Percentiles rank a stretch among this genome's conserved stretches.
Evolutionary conservation across 2,888 invertebrate species (phyloP).

Genomic region (Herminia tarsipennalis): DNA sequence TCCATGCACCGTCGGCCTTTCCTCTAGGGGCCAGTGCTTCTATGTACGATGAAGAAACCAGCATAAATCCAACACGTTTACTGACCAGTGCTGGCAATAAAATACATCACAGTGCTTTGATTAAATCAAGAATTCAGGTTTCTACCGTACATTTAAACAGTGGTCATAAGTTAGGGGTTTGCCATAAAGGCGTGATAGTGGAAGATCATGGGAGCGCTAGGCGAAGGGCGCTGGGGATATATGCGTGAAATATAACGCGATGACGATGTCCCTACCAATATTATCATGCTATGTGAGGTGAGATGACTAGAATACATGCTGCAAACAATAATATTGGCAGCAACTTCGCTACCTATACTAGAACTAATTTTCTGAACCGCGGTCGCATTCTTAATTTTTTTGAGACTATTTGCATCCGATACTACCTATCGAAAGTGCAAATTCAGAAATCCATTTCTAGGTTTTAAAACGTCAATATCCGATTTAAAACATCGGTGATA

Average conservation of each 20-base stretch:
- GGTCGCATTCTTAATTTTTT: slow-evolving; percentile 41
- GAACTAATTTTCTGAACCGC: slow-evolving; percentile 56
- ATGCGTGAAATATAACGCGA: slow-evolving; percentile 54
- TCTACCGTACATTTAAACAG: slow-evolving; percentile 63
- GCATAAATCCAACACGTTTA: slow-evolving; percentile 24
- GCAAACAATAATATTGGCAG: slow-evolving; percentile 45
- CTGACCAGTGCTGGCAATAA: slow-evolving; percentile 31
- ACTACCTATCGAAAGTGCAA: slow-evolving; percentile 28
- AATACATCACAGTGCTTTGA: slow-evolving; percentile 44
- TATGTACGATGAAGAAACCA: slow-evolving; percentile 55
- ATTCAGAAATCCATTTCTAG: slow-evolving; percentile 57
- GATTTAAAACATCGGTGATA: slow-evolving; percentile 41
- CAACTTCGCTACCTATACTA: slow-evolving; percentile 45
- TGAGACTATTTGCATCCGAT: slow-evolving; percentile 31
- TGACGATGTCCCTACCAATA: slow-evolving; percentile 46
- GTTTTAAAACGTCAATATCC: slow-evolving; percentile 36
- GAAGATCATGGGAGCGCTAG: slow-evolving; percentile 79
- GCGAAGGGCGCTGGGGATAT: slow-evolving; percentile 71
- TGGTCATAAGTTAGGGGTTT: slow-evolving; percentile 59
- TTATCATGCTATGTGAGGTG: slow-evolving; percentile 30
- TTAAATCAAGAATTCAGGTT: slow-evolving; percentile 39
- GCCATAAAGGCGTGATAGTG: slow-evolving; percentile 76
- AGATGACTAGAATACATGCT: slow-evolving; percentile 22
- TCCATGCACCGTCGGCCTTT: slow-evolving; percentile 46
- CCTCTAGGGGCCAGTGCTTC: slow-evolving; percentile 58